Conservation (phyloP, 2,888 invertebrate genomes). For the Opisthograptis luteolata region DNA sequence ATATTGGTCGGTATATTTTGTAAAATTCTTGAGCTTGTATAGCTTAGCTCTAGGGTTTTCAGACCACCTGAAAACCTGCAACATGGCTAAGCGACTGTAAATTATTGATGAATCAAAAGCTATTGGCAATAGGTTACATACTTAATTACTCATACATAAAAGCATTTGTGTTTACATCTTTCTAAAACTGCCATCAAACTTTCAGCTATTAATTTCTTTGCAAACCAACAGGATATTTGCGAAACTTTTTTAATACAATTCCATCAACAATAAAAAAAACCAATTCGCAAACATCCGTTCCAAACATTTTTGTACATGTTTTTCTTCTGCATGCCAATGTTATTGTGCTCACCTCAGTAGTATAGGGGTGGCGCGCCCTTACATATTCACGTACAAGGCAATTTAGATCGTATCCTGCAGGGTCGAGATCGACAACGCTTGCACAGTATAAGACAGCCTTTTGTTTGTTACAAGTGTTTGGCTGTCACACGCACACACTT, state of each 20-base stretch:
- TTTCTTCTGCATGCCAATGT: slow-evolving; percentile 37
- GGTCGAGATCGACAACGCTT: slow-evolving; percentile 40
- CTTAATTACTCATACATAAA: too few relatives aligned
- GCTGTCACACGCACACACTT: not conserved
- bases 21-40: too few relatives aligned
- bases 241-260: slow-evolving; percentile 25
- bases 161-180: too few relatives aligned
- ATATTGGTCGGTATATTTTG: too few relatives aligned
- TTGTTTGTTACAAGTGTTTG: not conserved
- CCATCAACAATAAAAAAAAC: slow-evolving; percentile 30
- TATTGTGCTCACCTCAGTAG: slow-evolving; percentile 39
- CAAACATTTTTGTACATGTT: slow-evolving; percentile 37
- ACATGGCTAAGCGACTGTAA: too few relatives aligned
- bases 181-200: too few relatives aligned
- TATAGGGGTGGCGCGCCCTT: slow-evolving; percentile 35
- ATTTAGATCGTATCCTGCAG: slow-evolving; percentile 46
- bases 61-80: too few relatives aligned
- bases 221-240: not conserved
- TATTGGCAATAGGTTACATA: too few relatives aligned
- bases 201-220: not conserved
- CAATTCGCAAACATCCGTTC: slow-evolving; percentile 27
- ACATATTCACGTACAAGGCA: slow-evolving; percentile 41
- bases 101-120: too few relatives aligned
- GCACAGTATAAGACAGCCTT: slow-evolving; percentile 6
- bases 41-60: too few relatives aligned